A percentile compares a stretch with the other conserved stretches of the same genome.
These are phyloP conservation scores for Garra rufa DNA, from an alignment of 2,113 vertebrate species.

Conservation along the genomic window DNA sequence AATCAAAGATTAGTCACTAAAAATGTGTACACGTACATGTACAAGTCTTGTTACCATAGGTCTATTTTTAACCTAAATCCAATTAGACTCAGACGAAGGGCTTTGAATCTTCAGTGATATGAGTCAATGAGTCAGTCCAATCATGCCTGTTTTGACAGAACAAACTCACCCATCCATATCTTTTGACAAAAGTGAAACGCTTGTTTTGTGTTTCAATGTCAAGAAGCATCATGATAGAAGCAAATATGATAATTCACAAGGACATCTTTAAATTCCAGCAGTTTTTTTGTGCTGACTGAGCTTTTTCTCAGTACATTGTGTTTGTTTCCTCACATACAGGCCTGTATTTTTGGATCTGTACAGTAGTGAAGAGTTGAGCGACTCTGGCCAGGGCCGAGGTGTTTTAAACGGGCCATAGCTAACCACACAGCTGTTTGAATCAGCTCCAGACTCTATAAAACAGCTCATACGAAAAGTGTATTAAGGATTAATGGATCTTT, in stretches of 20 bases:
- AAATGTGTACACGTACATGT: constrained; percentile 22
- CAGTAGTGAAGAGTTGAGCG: constrained; percentile 49
- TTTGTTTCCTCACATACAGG: constrained; percentile 24
- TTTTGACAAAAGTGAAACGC: not conserved
- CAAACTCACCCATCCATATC: not conserved
- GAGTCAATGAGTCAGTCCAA: constrained; percentile 13
- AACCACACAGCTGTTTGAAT: constrained; percentile 53
- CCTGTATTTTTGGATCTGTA: constrained; percentile 48
- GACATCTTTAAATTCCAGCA: not conserved
- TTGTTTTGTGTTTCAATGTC: constrained; percentile 24
- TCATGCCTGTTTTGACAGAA: constrained; percentile 6
- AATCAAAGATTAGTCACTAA: not conserved
- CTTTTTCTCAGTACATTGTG: not conserved
- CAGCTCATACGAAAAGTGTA: constrained; percentile 50
- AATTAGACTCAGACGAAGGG: constrained; percentile 26
- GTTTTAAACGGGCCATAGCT: constrained; percentile 40
- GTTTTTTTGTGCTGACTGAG: no score
- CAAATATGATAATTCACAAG: constrained; percentile 21
- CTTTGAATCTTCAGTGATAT: not conserved
- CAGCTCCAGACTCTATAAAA: constrained; percentile 38
- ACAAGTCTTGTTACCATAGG: not conserved
- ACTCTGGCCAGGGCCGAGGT: constrained; percentile 39
- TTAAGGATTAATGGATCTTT: constrained; percentile 52
- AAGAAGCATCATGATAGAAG: constrained; percentile 17
- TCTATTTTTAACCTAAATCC: constrained; percentile 16